Evolutionary conservation across 2,113 vertebrate genomes (phyloP).

Genomic region (Charadrius vociferus): DNA sequence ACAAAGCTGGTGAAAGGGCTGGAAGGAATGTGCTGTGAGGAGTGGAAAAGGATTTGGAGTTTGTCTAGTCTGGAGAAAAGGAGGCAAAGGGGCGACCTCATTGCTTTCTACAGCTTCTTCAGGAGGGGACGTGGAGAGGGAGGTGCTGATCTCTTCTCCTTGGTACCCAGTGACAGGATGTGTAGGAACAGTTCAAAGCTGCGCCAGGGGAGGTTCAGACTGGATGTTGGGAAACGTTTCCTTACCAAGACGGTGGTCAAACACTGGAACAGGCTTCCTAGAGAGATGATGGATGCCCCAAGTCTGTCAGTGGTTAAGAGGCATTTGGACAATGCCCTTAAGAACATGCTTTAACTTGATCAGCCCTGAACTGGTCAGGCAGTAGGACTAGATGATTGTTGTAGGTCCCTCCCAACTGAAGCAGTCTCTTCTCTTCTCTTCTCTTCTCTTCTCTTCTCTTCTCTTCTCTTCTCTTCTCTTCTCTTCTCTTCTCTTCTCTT

Average conservation of each 20-base stretch:
- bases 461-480: no score
- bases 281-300: fast-evolving
- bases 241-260: background rate
- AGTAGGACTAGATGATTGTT: background rate
- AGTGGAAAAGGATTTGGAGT: no score
- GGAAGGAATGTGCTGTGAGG: no score
- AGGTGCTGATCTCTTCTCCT: background rate
- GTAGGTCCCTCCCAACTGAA: background rate
- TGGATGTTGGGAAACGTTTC: background rate
- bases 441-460: no score
- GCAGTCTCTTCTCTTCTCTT: background rate
- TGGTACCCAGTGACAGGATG: background rate
- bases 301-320: background rate
- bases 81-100: no score
- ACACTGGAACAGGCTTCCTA: background rate
- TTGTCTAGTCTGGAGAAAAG: no score
- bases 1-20: no score
- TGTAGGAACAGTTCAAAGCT: background rate
- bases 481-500: no score
- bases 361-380: background rate
- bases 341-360: background rate
- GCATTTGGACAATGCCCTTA: background rate
- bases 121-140: background rate
- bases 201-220: background rate
- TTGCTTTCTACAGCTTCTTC: no score